These are phyloP conservation scores for Nasonia vitripennis DNA, from an alignment of 1,140 invertebrate species.

Conservation along the genomic window DNA sequence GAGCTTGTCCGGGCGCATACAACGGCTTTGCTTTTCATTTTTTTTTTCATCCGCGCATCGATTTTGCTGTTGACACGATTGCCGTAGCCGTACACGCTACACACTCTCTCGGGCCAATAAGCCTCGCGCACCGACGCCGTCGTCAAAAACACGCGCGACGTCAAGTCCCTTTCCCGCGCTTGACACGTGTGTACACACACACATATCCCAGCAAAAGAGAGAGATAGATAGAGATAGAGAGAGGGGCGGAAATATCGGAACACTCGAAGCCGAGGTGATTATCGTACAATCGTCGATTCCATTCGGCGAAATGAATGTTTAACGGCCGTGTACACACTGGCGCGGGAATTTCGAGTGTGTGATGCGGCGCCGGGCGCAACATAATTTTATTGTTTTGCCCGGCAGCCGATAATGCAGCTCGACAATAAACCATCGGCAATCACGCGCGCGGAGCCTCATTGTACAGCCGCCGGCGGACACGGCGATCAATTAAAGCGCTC, in stretches of 20 bases:
- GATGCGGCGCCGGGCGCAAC: neutral
- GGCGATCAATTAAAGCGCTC: constrained; percentile 27
- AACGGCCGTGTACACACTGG: constrained; percentile 15
- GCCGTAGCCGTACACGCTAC: neutral
- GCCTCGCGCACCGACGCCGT: neutral
- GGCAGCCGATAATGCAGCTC: constrained; percentile 16
- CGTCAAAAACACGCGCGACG: constrained; percentile 24
- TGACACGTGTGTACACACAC: neutral
- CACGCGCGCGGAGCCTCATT: constrained; percentile 54
- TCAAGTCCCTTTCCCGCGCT: neutral
- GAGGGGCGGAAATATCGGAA: constrained; percentile 13
- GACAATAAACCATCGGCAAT: constrained; percentile 36
- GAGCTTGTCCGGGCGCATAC: neutral
- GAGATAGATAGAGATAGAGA: neutral
- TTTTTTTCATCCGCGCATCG: constrained; percentile 54
- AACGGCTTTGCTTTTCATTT: constrained; percentile 55
- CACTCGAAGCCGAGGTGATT: constrained; percentile 9
- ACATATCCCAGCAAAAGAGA: neutral
- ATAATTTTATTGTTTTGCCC: constrained; percentile 44
- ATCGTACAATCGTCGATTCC: constrained; percentile 42
- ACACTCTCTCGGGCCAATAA: constrained; percentile 54
- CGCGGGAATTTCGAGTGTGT: constrained; percentile 27
- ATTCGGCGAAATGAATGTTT: constrained; percentile 41
- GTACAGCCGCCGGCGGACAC: neutral
- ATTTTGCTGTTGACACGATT: constrained; percentile 63